phyloP scores from a whole-genome alignment of 64 coral and sea anemone species.

The Montipora cactus region DNA sequence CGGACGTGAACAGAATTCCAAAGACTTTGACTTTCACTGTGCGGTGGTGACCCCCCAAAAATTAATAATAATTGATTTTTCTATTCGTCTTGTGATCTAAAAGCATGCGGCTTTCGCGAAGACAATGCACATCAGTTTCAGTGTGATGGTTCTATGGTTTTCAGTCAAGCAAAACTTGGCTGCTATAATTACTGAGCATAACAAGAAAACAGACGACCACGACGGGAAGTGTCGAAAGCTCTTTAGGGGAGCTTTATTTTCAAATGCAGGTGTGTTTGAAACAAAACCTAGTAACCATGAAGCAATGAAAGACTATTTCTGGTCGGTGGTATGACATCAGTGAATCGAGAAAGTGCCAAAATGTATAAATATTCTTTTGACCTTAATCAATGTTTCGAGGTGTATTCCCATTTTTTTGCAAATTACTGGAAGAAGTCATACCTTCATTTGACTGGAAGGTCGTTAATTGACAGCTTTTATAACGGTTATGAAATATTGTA shows the following conservation, averaged over 20 bases:
- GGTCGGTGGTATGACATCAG: not conserved
- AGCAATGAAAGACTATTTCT: not conserved
- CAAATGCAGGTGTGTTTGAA: constrained; percentile 14
- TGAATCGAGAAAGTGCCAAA: constrained; percentile 37
- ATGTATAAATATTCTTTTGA: not conserved
- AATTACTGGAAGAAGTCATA: not conserved
- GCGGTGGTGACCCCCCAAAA: not conserved
- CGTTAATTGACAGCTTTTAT: not conserved
- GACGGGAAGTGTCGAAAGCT: not conserved
- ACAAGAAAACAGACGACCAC: not conserved
- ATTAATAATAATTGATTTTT: constrained; percentile 6
- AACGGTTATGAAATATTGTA: constrained; percentile 8
- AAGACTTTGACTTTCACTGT: not conserved
- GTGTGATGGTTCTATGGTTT: not conserved
- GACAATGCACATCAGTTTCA: not conserved
- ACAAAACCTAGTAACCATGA: constrained; percentile 7
- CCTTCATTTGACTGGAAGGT: not conserved
- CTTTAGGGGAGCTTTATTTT: not conserved
- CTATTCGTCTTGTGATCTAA: not conserved
- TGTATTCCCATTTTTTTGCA: not conserved
- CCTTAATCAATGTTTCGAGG: not conserved
- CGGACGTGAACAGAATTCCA: not conserved
- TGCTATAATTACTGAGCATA: not conserved
- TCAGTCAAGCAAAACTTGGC: not conserved
- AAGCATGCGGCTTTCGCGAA: not conserved